These are phyloP conservation scores for Trichomalopsis sarcophagae DNA, from an alignment of 1,140 invertebrate species.

Conservation along the genomic window DNA sequence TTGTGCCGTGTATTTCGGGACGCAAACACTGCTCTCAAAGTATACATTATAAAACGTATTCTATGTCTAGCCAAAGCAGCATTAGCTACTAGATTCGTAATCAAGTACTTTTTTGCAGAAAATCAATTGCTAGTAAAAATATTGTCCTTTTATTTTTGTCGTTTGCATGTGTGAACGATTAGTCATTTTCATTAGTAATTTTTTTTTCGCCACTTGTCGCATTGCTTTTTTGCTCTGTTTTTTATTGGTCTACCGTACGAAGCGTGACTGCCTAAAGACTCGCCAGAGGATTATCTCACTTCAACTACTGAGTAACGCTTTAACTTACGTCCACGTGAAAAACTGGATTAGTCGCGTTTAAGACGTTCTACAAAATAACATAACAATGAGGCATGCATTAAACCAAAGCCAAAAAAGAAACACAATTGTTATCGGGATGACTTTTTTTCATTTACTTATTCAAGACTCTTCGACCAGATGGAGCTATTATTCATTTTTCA, in stretches of 20 bases:
- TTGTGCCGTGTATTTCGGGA: not conserved
- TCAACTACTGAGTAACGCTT: slow-evolving; percentile 69
- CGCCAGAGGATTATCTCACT: slow-evolving; percentile 56
- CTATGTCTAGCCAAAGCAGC: slow-evolving; percentile 64
- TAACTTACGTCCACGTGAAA: slow-evolving; percentile 75
- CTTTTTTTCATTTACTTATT: not conserved
- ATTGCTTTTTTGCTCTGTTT: not conserved
- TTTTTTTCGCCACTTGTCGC: not conserved
- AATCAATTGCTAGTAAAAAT: not conserved
- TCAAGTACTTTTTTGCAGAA: not conserved
- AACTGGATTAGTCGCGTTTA: slow-evolving; percentile 75
- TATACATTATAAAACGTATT: slow-evolving; percentile 17
- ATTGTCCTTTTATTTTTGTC: not conserved
- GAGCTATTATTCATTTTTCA: no score
- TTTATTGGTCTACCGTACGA: slow-evolving; percentile 39
- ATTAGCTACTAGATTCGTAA: slow-evolving; percentile 56
- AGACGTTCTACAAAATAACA: slow-evolving; percentile 76
- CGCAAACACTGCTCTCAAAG: not conserved
- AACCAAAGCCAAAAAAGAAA: slow-evolving; percentile 60
- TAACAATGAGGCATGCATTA: slow-evolving; percentile 73
- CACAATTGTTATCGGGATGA: slow-evolving; percentile 11
- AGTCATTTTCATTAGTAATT: not conserved
- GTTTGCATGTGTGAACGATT: no score
- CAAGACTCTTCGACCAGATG: no score
- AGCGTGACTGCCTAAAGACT: slow-evolving; percentile 62